Conservation (phyloP, 2,888 invertebrate genomes). For the Cephus rjabovi region DNA sequence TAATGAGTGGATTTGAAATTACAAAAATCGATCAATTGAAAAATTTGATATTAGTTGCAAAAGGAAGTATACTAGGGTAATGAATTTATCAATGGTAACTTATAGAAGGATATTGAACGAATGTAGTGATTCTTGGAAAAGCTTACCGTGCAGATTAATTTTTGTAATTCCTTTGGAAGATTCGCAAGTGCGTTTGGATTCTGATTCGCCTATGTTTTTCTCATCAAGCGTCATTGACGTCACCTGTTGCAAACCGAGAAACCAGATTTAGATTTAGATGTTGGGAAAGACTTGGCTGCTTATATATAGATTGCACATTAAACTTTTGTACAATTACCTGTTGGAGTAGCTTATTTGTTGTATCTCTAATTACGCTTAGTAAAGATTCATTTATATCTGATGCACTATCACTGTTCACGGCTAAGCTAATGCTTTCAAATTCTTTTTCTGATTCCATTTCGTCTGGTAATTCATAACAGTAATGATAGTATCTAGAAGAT, state of each 20-base stretch:
- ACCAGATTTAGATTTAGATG: neutral
- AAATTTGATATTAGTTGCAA: neutral
- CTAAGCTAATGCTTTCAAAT: conserved; percentile 21
- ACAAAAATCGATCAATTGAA: neutral
- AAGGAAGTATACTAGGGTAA: neutral
- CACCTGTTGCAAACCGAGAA: conserved; percentile 43
- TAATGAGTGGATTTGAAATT: neutral
- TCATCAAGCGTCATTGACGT: conserved; percentile 58
- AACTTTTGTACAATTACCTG: conserved; percentile 41
- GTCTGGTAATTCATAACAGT: conserved; percentile 74
- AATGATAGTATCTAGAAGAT: conserved; percentile 75
- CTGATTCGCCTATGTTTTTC: conserved; percentile 39
- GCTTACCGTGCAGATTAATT: conserved; percentile 32
- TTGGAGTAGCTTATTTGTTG: conserved; percentile 52
- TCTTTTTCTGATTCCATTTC: conserved; percentile 39
- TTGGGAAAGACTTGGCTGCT: neutral
- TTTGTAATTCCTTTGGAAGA: conserved; percentile 25
- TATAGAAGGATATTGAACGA: neutral
- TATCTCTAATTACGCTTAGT: conserved; percentile 46
- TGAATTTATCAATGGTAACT: neutral
- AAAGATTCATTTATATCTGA: conserved; percentile 30
- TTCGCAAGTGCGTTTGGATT: conserved; percentile 20
- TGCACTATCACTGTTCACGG: conserved; percentile 23
- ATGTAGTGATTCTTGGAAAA: neutral
- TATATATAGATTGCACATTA: neutral